Conservation (phyloP, 2,113 vertebrate genomes). For the Osmerus mordax region DNA sequence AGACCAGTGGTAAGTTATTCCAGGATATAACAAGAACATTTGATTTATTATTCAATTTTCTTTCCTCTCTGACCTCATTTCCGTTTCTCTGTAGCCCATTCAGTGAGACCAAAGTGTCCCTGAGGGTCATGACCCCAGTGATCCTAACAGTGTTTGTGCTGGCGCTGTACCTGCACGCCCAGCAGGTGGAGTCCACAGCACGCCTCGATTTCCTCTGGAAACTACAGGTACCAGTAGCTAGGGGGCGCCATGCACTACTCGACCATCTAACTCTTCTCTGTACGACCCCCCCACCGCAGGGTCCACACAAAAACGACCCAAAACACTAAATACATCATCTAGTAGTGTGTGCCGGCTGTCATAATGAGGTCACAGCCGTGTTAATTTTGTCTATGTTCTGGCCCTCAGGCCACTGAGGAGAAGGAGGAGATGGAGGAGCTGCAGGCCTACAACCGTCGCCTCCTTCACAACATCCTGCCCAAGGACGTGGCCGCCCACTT, state of each 20-base stretch:
- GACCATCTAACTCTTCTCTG: neutral
- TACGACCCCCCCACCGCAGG: too few species aligned
- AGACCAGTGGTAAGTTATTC: conserved; percentile 78
- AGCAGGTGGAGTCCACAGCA: conserved; percentile 95
- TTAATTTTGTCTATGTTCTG: neutral
- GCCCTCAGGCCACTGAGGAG: conserved; percentile 85
- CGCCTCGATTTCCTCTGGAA: conserved; percentile 98
- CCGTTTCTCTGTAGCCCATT: conserved; percentile 51
- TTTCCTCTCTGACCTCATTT: conserved; percentile 3
- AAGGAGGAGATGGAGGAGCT: conserved; percentile 98
- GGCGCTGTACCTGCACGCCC: conserved; percentile 92
- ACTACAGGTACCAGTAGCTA: conserved; percentile 80
- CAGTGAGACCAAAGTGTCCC: conserved; percentile 82
- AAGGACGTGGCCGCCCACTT: conserved; percentile 95
- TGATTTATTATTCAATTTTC: neutral
- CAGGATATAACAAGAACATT: neutral
- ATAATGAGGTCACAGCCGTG: neutral
- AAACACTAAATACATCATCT: neutral
- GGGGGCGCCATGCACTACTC: conserved; percentile 30
- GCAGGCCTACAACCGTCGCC: conserved; percentile 91
- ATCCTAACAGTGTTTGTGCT: conserved; percentile 91
- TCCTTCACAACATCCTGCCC: conserved; percentile 94
- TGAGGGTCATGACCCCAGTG: conserved; percentile 89
- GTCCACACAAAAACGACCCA: neutral
- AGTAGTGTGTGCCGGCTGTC: neutral